Base-by-base conservation (phyloP, 2,888 invertebrate genomes). In the Adineta ricciae region DNA sequence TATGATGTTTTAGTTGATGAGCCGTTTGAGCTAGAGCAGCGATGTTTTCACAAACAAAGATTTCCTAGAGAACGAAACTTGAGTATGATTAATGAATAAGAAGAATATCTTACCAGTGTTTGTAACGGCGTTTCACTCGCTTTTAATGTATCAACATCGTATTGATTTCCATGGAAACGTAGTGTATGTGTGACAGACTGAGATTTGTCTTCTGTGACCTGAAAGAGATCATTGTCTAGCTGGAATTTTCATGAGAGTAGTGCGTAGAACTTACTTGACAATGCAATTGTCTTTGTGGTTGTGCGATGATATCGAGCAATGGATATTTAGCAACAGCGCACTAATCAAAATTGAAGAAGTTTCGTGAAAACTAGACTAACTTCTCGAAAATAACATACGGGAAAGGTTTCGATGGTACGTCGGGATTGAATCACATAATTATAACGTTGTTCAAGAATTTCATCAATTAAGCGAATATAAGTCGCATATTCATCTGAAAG, bases 161-260 rank as follows among this genome's bases (percentile, higher is more conserved):
- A 78, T 41, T 78, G 78, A n/a, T n/a, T 41, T 78, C 78, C 78
- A 78, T 78, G 78, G n/a, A 78, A 78, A 78, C 78, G 78, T 78
- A 41, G n/a, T 38, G 78, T 78, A 78, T 78, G 78, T 78, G 78
- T 41, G n/a, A 78, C 78, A 5, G 41, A n/a, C 41, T 78, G 78
- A 11, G 78, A n/a, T 78, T 78, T 78, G 14, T 78, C 78, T 41
- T 78, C 78, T 21, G 78, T 78, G 11, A 78, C 41, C 41, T 78
- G 24, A 78, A 41, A 36, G 0, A 19, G 16, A 64, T 50, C 50
- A n/a, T n/a, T n/a, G n/a, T 16, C 27, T 64, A n/a, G 56, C 2
- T n/a, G 1, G 27, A 50, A 9, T 50, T 50, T 50, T 50, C 19
- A 16, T n/a, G n/a, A n/a, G n/a, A n/a, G n/a, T n/a, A n/a, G n/a